Conservation (phyloP, 2,888 invertebrate genomes). For the Habrosyne pyritoides region DNA sequence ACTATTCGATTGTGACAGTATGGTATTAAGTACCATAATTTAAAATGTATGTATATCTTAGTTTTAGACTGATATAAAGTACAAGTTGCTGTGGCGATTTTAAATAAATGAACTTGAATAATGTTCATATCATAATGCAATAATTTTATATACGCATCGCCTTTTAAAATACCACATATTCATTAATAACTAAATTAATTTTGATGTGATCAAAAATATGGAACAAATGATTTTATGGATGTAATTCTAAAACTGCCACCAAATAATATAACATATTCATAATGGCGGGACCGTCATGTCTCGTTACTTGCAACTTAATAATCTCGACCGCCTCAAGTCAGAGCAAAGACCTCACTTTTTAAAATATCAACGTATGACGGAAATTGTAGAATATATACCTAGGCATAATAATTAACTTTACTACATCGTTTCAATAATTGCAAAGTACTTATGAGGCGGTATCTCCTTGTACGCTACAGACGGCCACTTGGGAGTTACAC, state of each 20-base stretch:
- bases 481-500: neutral
- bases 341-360: constrained; percentile 51
- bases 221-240: neutral
- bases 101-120: constrained; percentile 17
- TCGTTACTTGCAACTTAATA: neutral
- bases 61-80: constrained; percentile 36
- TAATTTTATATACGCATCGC: neutral
- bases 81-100: constrained; percentile 35
- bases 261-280: neutral
- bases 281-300: neutral
- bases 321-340: constrained; percentile 12
- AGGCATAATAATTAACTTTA: constrained; percentile 25
- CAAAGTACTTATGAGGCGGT: neutral
- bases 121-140: constrained; percentile 17
- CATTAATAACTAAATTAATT: neutral
- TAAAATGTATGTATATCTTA: constrained; percentile 22
- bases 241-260: neutral
- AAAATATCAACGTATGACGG: constrained; percentile 22
- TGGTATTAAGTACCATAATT: constrained; percentile 20
- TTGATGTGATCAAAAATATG: neutral
- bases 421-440: constrained; percentile 20
- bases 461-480: no score
- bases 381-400: constrained; percentile 35
- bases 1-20: neutral
- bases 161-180: neutral